These are phyloP conservation scores for Drosophila fulvimacula DNA, from an alignment of 2,888 invertebrate genomes.

Conservation along the genomic window DNA sequence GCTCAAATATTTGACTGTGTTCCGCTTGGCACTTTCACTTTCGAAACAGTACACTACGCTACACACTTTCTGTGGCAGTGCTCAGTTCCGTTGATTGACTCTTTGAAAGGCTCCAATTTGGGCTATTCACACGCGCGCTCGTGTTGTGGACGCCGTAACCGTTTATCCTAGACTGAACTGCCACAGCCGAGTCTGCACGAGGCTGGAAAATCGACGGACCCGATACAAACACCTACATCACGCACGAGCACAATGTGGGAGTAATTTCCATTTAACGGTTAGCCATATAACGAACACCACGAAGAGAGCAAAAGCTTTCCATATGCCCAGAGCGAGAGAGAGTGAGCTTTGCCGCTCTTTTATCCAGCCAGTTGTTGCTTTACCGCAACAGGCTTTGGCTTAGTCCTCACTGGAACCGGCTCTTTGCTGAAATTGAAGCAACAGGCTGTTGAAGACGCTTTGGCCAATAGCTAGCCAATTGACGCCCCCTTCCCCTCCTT, in stretches of 20 bases:
- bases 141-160: constrained; percentile 85
- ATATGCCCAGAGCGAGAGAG: background rate
- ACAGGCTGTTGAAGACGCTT: constrained; percentile 74
- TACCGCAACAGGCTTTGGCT: constrained; percentile 70
- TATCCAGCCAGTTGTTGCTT: constrained; percentile 74
- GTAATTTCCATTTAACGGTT: constrained; percentile 58
- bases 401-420: constrained; percentile 53
- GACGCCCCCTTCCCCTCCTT: background rate
- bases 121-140: constrained; percentile 82
- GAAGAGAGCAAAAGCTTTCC: constrained; percentile 57
- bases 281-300: constrained; percentile 31
- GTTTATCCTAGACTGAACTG: constrained; percentile 85
- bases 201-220: constrained; percentile 79
- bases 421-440: constrained; percentile 65
- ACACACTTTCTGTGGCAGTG: constrained; percentile 32
- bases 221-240: constrained; percentile 62
- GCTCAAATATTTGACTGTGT: constrained; percentile 2
- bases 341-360: constrained; percentile 64
- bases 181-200: constrained; percentile 64
- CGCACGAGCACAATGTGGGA: constrained; percentile 56
- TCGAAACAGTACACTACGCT: constrained; percentile 45
- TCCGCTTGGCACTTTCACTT: constrained; percentile 27
- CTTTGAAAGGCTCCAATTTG: constrained; percentile 38
- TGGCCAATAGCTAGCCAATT: constrained; percentile 29
- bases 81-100: constrained; percentile 40